A percentile compares a stretch with the other conserved stretches of the same genome.
Conservation (phyloP, 2,888 invertebrate species). For the Calameuta pallipes region DNA sequence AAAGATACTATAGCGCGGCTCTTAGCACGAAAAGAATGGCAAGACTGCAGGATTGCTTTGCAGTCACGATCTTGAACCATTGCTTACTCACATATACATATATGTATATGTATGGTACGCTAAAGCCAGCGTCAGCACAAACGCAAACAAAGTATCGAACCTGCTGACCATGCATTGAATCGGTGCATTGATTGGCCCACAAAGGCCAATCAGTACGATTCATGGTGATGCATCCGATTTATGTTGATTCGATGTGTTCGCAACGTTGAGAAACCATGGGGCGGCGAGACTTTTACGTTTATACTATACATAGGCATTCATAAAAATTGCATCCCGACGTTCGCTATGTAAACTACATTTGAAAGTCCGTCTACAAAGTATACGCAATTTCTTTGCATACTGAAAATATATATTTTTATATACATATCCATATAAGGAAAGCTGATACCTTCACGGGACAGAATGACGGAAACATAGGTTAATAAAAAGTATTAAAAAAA, state of each 20-base stretch:
- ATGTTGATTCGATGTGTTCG: not conserved
- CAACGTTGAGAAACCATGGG: not conserved
- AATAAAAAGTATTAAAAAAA: not conserved
- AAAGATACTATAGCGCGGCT: not conserved
- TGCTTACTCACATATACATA: not conserved
- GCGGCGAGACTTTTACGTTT: not conserved
- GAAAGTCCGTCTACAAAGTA: not conserved
- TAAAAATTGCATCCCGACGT: not conserved
- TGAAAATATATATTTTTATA: not conserved
- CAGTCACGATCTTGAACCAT: not conserved
- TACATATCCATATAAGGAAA: not conserved
- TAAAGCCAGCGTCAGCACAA: not conserved
- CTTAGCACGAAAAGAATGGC: not conserved
- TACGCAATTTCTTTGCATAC: not conserved
- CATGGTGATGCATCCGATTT: not conserved
- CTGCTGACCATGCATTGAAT: slow-evolving; percentile 15
- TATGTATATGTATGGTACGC: not conserved
- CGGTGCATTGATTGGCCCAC: slow-evolving; percentile 16
- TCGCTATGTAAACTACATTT: not conserved
- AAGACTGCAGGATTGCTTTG: not conserved
- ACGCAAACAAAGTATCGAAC: not conserved
- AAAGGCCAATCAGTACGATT: slow-evolving; percentile 22
- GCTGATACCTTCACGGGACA: not conserved
- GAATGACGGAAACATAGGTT: not conserved
- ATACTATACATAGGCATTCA: not conserved